A percentile compares a stretch with the other conserved stretches of the same genome.
Evolutionary conservation across 2,113 vertebrate species (phyloP).

Genomic region (Scopus umbretta): DNA sequence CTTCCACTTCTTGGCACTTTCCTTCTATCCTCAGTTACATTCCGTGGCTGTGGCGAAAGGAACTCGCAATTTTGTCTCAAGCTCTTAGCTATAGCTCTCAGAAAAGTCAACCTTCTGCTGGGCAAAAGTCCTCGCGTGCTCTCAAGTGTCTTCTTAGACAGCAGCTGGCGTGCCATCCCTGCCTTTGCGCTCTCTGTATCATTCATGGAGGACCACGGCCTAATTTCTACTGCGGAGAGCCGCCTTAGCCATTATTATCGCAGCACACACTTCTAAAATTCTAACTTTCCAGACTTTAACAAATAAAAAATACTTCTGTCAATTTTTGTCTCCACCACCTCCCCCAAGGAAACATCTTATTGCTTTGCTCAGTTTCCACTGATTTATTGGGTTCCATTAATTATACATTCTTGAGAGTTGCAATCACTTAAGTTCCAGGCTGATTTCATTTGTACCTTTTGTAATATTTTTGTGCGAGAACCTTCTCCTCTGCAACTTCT

Average conservation of each 20-base stretch:
- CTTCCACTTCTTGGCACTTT: not conserved
- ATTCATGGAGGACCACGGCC: not conserved
- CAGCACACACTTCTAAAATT: not conserved
- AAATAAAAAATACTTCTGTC: not conserved
- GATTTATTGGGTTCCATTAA: not conserved
- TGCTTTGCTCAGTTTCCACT: not conserved
- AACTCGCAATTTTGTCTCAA: not conserved
- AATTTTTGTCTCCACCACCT: not conserved
- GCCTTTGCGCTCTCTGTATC: not conserved
- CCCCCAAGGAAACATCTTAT: not conserved
- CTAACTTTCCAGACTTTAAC: not conserved
- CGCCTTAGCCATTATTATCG: too few relatives aligned
- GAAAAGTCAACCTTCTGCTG: not conserved
- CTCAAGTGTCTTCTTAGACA: not conserved
- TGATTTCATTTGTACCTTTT: not conserved
- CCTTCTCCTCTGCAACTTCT: not conserved
- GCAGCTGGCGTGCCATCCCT: accelerated
- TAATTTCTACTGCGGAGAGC: not conserved
- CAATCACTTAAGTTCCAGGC: not conserved
- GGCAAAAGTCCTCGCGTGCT: not conserved
- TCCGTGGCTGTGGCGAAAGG: not conserved
- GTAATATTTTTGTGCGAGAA: not conserved
- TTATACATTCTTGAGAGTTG: not conserved
- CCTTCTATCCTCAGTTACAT: not conserved
- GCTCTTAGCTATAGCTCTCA: not conserved